phyloP scores from a whole-genome alignment of 2,797 vertebrate species.

The Acanthis flammea region DNA sequence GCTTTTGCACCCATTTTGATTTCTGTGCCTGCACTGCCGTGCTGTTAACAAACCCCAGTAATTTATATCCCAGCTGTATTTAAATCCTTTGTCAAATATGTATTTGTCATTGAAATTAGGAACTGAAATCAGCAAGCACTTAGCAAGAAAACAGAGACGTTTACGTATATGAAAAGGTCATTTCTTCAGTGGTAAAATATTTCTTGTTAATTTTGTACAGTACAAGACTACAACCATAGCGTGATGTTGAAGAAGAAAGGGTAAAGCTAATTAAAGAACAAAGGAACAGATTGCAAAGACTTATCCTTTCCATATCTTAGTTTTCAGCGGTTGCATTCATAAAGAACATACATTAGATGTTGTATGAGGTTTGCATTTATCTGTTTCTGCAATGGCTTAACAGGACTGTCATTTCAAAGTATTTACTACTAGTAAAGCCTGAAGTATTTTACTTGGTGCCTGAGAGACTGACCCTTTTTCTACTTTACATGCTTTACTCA shows the following conservation, averaged over 20 bases:
- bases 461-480: neutral
- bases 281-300: neutral
- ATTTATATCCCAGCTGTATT: neutral
- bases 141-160: neutral
- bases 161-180: neutral
- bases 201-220: neutral
- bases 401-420: neutral
- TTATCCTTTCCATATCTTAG: neutral
- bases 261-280: constrained; percentile 24
- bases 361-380: neutral
- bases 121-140: constrained; percentile 24
- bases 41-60: neutral
- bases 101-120: neutral
- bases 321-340: neutral
- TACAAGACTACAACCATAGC: neutral
- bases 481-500: too few relatives aligned
- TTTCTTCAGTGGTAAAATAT: neutral
- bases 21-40: neutral
- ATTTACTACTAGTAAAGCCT: neutral
- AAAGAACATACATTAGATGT: neutral
- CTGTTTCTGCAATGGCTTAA: neutral
- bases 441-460: neutral
- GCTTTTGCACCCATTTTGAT: neutral
- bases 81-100: neutral
- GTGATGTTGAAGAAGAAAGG: neutral